Evolutionary conservation across 2,113 vertebrate species (phyloP).

Genomic region (Mobula birostris): DNA sequence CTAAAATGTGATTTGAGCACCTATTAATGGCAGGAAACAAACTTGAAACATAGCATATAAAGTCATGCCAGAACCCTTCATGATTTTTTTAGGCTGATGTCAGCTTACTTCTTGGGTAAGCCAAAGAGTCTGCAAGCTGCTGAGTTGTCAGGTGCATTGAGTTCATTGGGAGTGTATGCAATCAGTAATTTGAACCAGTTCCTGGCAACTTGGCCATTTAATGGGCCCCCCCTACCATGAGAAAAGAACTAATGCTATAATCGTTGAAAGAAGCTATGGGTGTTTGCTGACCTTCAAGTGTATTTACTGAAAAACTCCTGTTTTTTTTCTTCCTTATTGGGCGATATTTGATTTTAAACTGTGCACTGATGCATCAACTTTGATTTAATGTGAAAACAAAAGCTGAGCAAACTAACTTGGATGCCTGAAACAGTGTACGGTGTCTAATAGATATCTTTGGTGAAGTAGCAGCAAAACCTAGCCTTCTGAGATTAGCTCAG

Average conservation of each 20-base stretch:
- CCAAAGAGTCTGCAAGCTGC: not conserved
- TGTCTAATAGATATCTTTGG: not conserved
- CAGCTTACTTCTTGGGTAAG: not conserved
- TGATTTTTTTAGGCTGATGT: not conserved
- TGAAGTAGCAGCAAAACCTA: not conserved
- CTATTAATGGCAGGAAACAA: not conserved
- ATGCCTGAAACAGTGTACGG: not conserved
- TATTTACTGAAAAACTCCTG: constrained; percentile 13
- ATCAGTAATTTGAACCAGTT: not conserved
- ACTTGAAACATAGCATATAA: not conserved
- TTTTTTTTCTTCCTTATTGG: not conserved
- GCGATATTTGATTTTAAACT: not conserved
- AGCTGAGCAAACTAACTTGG: not conserved
- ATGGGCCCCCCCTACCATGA: not conserved
- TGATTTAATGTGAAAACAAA: not conserved
- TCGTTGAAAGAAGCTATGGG: not conserved
- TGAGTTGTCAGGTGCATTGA: not conserved
- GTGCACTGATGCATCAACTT: not conserved
- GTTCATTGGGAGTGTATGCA: not conserved
- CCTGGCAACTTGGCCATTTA: not conserved
- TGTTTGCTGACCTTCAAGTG: not conserved
- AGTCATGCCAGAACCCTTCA: not conserved
- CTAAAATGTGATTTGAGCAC: not conserved
- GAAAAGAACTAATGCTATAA: not conserved
- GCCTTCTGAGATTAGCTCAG: not conserved